These are phyloP conservation scores for Podarcis siculus DNA, from an alignment of 2,797 vertebrate species.

Conservation along the genomic window DNA sequence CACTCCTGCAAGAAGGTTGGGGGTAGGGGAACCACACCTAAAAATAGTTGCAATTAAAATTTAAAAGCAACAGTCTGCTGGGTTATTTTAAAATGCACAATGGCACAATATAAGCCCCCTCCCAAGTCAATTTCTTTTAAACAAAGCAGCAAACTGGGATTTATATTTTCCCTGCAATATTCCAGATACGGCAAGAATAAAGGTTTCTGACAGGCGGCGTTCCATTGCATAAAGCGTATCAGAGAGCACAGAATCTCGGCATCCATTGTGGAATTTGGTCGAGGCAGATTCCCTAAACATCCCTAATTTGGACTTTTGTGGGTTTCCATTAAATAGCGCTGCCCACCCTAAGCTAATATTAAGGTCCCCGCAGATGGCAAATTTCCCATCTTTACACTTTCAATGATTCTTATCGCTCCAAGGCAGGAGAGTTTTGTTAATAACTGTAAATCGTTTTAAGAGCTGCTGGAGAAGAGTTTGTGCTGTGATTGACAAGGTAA, in stretches of 20 bases:
- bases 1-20: neutral
- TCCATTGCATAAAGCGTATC: neutral
- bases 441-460: slow-evolving; percentile 81
- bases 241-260: neutral
- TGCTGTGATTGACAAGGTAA: slow-evolving; percentile 82
- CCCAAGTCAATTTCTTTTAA: neutral
- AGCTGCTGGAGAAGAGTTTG: slow-evolving; percentile 68
- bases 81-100: neutral
- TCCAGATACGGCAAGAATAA: neutral
- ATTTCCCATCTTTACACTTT: slow-evolving; percentile 53
- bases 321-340: slow-evolving; percentile 47
- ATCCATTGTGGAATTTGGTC: neutral
- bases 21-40: too few species aligned
- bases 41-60: neutral
- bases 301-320: neutral
- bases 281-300: neutral
- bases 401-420: slow-evolving; percentile 71
- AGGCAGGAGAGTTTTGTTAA: slow-evolving; percentile 79
- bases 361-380: slow-evolving; percentile 67
- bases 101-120: neutral
- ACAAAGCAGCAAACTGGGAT: neutral
- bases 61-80: neutral
- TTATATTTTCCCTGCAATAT: neutral
- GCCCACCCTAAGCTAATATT: slow-evolving; percentile 62
- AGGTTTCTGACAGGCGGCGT: neutral